Base-by-base conservation (phyloP, 2,888 invertebrate genomes). In the Scaptomyza caliginosa region DNA sequence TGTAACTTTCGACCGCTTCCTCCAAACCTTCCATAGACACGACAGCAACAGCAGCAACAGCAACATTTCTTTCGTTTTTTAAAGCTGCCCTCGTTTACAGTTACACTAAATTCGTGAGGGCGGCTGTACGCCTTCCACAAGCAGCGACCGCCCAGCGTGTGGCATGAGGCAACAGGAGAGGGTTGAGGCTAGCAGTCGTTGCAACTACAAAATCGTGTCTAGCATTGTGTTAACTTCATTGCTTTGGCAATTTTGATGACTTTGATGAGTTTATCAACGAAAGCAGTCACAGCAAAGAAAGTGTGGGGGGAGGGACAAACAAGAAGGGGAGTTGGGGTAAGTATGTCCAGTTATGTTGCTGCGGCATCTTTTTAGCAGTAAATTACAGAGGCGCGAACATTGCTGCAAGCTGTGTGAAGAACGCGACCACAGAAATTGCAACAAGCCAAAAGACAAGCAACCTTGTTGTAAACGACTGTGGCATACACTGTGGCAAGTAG, bases 311-410 rank as follows among this genome's bases (percentile, higher is more conserved):
- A 26, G 23, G 5, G 21, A n/a, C 3, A 13, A 8, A 6, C 16
- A 1, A 11, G 13, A 5, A 13, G 36, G 2, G 4, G 16, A 5
- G 21, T 4, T 10, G 30, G 7, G n/a, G 13, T 21, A 16, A 11
- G 24, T 10, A 4, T 49, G 39, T 17, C 51, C 54, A 62, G 63
- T 56, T 56, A 56, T 71, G 64, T 69, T 38, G 43, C 40, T 56
- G 11, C 48, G 40, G 51, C 55, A 45, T 65, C 40, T 46, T 42
- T 43, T 58, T 32, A 62, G 63, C 69, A 67, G 66, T 70, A 77
- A 80, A 83, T 86, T 81, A 85, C 80, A 71, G 77, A 86, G 86
- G 81, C 81, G 86, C 86, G 86, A 81, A 81, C 71, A 86, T 84
- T 73, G 72, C 74, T 70, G 62, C 67, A 42, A 85, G 85, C 78